A percentile compares a stretch with the other conserved stretches of the same genome.
Conservation (phyloP, 2,888 invertebrate genomes). For the Tetanocera ferruginea region DNA sequence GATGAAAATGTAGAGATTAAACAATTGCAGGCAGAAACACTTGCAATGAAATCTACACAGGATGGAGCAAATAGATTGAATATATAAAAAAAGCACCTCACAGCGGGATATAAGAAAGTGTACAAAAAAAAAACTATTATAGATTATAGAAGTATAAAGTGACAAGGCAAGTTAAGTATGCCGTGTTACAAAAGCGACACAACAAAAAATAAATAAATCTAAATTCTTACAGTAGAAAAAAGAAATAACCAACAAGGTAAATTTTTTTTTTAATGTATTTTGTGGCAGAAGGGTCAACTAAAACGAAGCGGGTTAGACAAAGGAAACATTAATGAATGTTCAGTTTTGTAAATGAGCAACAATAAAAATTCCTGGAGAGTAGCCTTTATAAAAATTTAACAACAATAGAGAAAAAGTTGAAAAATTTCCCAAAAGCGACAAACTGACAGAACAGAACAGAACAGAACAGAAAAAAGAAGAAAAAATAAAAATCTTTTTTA, state of each 20-base stretch:
- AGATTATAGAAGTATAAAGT: slow-evolving; percentile 20
- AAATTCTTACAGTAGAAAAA: neutral
- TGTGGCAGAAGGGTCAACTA: neutral
- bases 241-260: neutral
- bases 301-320: neutral
- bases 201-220: slow-evolving; percentile 18
- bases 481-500: slow-evolving; percentile 19
- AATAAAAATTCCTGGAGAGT: slow-evolving; percentile 21
- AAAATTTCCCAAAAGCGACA: neutral
- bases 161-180: slow-evolving; percentile 6
- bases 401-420: neutral
- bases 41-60: slow-evolving; percentile 37
- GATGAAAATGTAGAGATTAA: slow-evolving; percentile 36
- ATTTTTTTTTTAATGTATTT: neutral
- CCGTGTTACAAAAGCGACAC: neutral
- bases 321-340: slow-evolving; percentile 39
- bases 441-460: neutral
- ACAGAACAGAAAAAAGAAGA: too few species aligned
- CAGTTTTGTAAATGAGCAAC: slow-evolving; percentile 45
- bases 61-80: slow-evolving; percentile 17
- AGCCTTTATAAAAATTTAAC: neutral
- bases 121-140: slow-evolving; percentile 41
- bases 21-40: slow-evolving; percentile 36
- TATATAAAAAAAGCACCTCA: slow-evolving; percentile 6
- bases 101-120: slow-evolving; percentile 27